Conservation (phyloP, 2,113 vertebrate species). For the Chrysochloris asiatica region DNA sequence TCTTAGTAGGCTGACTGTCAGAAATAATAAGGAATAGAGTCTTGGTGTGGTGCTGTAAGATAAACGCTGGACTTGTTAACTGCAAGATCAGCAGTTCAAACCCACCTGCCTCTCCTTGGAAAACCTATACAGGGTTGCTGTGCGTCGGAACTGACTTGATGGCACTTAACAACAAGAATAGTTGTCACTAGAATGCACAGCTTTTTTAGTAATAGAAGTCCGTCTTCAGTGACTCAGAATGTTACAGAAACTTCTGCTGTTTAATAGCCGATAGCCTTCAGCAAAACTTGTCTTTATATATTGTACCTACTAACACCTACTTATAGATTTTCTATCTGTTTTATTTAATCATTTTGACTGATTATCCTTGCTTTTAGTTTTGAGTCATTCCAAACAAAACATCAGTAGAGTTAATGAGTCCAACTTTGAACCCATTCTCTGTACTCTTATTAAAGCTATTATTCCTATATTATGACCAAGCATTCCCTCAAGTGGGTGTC, state of each 20-base stretch:
- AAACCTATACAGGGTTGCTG: no score
- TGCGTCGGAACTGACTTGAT: no score
- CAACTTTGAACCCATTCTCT: slow-evolving; percentile 18
- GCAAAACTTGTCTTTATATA: not conserved
- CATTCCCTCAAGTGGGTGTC: slow-evolving; percentile 7
- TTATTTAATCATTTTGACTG: slow-evolving; percentile 39
- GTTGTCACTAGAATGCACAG: not conserved
- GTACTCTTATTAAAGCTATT: slow-evolving; percentile 57
- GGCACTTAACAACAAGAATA: not conserved
- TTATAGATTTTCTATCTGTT: not conserved
- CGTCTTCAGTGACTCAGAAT: not conserved
- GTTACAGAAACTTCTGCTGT: not conserved
- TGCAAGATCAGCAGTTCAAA: no score
- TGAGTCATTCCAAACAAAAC: slow-evolving; percentile 20
- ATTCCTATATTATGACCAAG: slow-evolving; percentile 25
- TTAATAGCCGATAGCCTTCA: not conserved
- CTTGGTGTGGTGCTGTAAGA: no score
- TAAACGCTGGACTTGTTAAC: no score
- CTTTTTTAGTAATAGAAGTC: slow-evolving; percentile 32
- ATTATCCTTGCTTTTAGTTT: slow-evolving; percentile 23
- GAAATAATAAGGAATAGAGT: no score
- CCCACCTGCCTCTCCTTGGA: no score
- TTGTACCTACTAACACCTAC: not conserved
- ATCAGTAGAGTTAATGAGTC: slow-evolving; percentile 44
- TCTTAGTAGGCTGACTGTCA: no score